These are phyloP conservation scores for Conops quadrifasciatus DNA, from an alignment of 2,888 invertebrate genomes.

Conservation along the genomic window DNA sequence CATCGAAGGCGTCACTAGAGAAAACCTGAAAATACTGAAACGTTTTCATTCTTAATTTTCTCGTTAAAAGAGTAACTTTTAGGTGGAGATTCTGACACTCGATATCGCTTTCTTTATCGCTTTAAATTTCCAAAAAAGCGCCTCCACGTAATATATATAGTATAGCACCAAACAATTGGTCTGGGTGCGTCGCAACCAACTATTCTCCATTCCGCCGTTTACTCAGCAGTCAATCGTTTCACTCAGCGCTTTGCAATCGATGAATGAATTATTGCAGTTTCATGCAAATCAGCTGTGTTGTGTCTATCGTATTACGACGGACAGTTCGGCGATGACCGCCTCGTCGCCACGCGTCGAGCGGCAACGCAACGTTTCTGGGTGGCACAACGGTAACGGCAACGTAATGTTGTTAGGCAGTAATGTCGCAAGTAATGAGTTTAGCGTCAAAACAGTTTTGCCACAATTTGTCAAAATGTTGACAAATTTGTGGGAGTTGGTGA, in stretches of 20 bases:
- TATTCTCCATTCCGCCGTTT: too few relatives aligned
- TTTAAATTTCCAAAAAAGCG: too few relatives aligned
- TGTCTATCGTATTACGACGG: constrained; percentile 7
- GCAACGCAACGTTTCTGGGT: neutral
- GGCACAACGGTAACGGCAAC: neutral
- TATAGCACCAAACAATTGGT: too few relatives aligned
- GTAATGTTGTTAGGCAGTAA: neutral
- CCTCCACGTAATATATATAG: too few relatives aligned
- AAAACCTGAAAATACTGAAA: neutral
- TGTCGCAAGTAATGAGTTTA: constrained; percentile 18
- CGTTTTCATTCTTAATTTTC: neutral
- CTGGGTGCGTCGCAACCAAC: too few relatives aligned
- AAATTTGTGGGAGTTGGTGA: constrained; percentile 17
- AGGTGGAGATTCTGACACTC: too few relatives aligned
- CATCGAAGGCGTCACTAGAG: neutral
- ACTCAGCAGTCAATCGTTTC: neutral
- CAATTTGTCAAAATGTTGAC: constrained; percentile 25
- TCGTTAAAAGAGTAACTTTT: neutral
- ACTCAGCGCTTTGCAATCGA: constrained; percentile 4
- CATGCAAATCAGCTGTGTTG: constrained; percentile 15
- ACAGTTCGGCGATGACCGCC: too few relatives aligned
- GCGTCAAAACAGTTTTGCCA: constrained; percentile 23
- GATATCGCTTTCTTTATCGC: too few relatives aligned
- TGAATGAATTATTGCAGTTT: constrained; percentile 27
- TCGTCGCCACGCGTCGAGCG: neutral